Evolutionary conservation across 2,888 invertebrate genomes (phyloP).

Genomic region (Synergus japonicus): DNA sequence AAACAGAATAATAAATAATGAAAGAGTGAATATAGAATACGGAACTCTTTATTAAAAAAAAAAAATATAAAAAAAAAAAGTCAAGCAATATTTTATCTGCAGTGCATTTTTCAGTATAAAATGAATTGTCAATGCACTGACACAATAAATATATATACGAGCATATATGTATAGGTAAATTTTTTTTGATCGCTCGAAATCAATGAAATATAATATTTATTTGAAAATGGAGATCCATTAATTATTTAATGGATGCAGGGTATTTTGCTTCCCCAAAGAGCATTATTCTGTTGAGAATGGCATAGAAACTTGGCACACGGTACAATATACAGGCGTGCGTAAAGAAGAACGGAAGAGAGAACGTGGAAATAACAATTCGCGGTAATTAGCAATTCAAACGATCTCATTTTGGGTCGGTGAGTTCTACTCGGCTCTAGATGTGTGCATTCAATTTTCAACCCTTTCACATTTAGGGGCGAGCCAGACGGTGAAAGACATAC

Average conservation of each 20-base stretch:
- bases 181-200: background rate
- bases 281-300: constrained; percentile 13
- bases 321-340: constrained; percentile 22
- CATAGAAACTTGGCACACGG: background rate
- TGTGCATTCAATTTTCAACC: constrained; percentile 52
- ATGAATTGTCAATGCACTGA: background rate
- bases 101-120: constrained; percentile 1
- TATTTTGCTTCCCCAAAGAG: background rate
- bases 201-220: background rate
- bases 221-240: constrained; percentile 1
- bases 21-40: background rate
- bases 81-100: background rate
- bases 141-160: background rate
- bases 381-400: constrained; percentile 56
- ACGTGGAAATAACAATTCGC: constrained; percentile 31
- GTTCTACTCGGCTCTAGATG: constrained; percentile 33
- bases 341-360: constrained; percentile 44
- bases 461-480: constrained; percentile 50
- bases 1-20: background rate
- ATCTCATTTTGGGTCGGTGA: constrained; percentile 43
- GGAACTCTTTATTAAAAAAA: background rate
- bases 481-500: background rate
- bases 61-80: background rate
- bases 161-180: background rate
- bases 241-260: background rate